Base-by-base conservation (phyloP, 2,113 vertebrate genomes). In the Hylia prasina region DNA sequence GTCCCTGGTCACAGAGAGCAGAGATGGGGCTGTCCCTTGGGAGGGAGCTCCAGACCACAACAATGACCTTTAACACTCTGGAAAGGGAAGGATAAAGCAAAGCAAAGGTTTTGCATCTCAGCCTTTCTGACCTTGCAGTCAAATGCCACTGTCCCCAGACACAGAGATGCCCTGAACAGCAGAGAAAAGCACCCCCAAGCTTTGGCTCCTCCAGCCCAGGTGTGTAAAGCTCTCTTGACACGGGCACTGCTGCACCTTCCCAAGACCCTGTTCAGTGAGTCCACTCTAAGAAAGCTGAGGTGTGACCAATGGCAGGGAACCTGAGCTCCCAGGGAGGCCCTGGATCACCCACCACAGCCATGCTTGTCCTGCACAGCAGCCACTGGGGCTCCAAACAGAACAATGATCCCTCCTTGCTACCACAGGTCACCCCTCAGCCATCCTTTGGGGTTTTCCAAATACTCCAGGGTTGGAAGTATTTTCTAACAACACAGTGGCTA, bases 211-310 rank as follows among this genome's bases (percentile, higher is more conserved):
- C 18, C 65, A 63, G 40, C 71, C 35, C 21, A 58, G 45, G 28
- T 0, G 0, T 1, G 25, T 15, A 50, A 37, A 50, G 48, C 60
- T 63, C n/a, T 44, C 51, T 14, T 22, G n/a, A 42, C 40, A 12
- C 1, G 0, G 28, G 61, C 47, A 37, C 27, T 11, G 1, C 0
- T 4, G 15, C 16, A 17, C 2, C 1, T 15, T 40, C 44, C 54
- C 31, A n/a, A 44, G 35, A 8, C 2, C 19, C 40, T 21, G 28
- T 24, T 17, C 44, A 17, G 0, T 9, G 31, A 24, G 5, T 10
- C 30, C n/a, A 17, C 21, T 5, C 44, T 11, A 3, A 22, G 39
- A 58, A 37, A 70, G 14, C 13, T 13, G 7, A 8, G 53, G 1
- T 11, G 42, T 58, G 45, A 68, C 7, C 47, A 27, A 6, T 0